A percentile compares a stretch with the other conserved stretches of the same genome.
phyloP scores from a whole-genome alignment of 92 coral and sea anemone genomes.

The Montipora capitata region DNA sequence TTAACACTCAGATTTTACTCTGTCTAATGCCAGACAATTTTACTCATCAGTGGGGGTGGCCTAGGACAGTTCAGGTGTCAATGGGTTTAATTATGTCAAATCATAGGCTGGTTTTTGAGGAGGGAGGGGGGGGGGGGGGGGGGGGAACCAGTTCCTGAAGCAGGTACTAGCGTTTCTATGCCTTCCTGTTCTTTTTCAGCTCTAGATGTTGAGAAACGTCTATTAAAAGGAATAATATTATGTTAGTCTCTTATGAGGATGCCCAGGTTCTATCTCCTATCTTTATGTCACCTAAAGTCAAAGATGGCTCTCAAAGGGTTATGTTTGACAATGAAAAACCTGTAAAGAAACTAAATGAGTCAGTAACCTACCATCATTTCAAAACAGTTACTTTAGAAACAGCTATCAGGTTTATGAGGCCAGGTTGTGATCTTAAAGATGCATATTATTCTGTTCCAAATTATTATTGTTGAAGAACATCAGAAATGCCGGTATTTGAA shows the following conservation, averaged over 20 bases:
- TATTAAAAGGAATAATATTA: conserved; percentile 44
- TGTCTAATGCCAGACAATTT: too few relatives aligned
- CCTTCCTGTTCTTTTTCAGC: conserved; percentile 43
- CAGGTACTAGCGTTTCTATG: background rate
- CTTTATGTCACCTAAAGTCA: conserved; percentile 49
- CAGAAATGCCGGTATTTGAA: too few relatives aligned
- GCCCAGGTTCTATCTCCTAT: conserved; percentile 68
- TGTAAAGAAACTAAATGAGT: conserved; percentile 45
- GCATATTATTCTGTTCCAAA: background rate
- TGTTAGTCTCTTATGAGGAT: conserved; percentile 22
- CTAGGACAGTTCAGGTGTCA: too few relatives aligned
- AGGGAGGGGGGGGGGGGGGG: too few relatives aligned
- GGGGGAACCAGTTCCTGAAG: too few relatives aligned
- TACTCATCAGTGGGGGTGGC: too few relatives aligned
- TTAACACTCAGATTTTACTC: too few relatives aligned
- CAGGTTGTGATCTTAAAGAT: too few relatives aligned
- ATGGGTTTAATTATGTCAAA: too few relatives aligned
- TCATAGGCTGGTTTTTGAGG: too few relatives aligned
- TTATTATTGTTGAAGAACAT: too few relatives aligned
- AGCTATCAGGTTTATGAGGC: too few relatives aligned
- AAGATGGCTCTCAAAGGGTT: conserved; percentile 68
- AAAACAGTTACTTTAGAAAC: conserved; percentile 15
- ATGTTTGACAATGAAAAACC: conserved; percentile 66
- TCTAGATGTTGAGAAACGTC: conserved; percentile 38
- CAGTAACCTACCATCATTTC: conserved; percentile 59